Base-by-base conservation (phyloP, 2,888 invertebrate species). In the Caenorhabditis afra region DNA sequence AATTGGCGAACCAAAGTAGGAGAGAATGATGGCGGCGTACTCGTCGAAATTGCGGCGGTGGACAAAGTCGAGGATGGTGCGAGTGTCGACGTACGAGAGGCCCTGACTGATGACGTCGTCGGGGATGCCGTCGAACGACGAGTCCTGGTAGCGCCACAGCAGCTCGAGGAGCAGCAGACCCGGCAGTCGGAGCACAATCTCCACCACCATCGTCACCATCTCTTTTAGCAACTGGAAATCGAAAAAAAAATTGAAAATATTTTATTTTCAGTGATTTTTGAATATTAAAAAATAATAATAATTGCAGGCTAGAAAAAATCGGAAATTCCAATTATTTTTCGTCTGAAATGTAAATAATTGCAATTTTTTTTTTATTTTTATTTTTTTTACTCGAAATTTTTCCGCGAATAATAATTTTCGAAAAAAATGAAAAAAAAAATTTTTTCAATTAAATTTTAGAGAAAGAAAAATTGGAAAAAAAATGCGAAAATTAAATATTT, bases 21-120 rank as follows among this genome's bases (percentile, higher is more conserved):
- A 84, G 16, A 88, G 68, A 49, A 88, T 79, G 8, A 80, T 55
- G 0, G 87, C 88, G 0, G 87, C 88, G 5, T 83, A 80, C 49
- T 84, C 79, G 62, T 88, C 88, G 44, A 87, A 80, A 59, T 88
- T 82, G 44, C 88, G 47, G 12, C 83, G 65, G 67, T 87, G 88
- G n/a, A 88, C 83, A 68, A 88, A 88, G 29, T 88, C 87, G n/a
- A 88, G 73, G 52, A 88, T 83, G 3, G 84, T 81, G 8, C 81
- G 67, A 59, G 85, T 81, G 47, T 88, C 87, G 12, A 88, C 55
- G 45, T 85, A 88, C 0, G 85, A 79, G 0, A 79, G 49, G 11
- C 57, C 57, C 37, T 64, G 52, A 20, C 79, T 66, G 11, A 87
- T 62, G 58, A 87, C 79, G 16, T 81, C 68, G 47, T 84, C 77